These are phyloP conservation scores for Theocolax elegans DNA, from an alignment of 1,140 invertebrate genomes.

Conservation along the genomic window DNA sequence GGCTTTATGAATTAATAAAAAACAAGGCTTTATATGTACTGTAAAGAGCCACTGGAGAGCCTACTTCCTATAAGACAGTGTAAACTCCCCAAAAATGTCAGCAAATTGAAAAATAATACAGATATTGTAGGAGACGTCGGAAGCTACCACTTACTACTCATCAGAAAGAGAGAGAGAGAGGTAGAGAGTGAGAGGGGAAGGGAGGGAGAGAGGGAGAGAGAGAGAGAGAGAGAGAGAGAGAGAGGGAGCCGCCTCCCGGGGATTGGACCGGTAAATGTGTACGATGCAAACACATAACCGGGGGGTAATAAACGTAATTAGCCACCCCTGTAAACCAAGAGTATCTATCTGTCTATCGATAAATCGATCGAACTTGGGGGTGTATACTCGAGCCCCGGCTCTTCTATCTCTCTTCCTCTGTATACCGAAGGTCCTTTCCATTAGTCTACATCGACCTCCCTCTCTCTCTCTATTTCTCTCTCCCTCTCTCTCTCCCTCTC, in stretches of 20 bases:
- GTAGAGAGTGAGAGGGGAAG: too few relatives aligned
- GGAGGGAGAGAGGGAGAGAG: too few relatives aligned
- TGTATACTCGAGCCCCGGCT: slow-evolving; percentile 21
- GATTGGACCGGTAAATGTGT: slow-evolving; percentile 50
- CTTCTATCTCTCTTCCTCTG: slow-evolving; percentile 45
- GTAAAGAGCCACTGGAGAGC: too few relatives aligned
- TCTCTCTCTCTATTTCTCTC: not conserved
- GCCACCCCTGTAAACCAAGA: slow-evolving; percentile 55
- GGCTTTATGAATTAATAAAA: too few relatives aligned
- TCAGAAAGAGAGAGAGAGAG: too few relatives aligned
- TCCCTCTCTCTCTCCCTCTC: not conserved
- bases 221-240: too few relatives aligned
- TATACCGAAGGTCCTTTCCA: slow-evolving; percentile 53
- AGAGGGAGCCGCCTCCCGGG: slow-evolving; percentile 11
- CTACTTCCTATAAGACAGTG: too few relatives aligned
- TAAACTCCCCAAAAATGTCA: too few relatives aligned
- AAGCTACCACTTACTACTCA: too few relatives aligned
- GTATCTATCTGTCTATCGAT: slow-evolving; percentile 58
- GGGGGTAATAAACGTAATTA: slow-evolving; percentile 65
- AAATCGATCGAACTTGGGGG: slow-evolving; percentile 55
- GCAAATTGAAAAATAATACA: too few relatives aligned
- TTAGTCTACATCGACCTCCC: slow-evolving; percentile 51
- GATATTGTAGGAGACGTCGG: too few relatives aligned
- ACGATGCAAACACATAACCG: slow-evolving; percentile 62
- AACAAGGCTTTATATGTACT: too few relatives aligned